phyloP scores from a whole-genome alignment of 2,113 vertebrate species.

The Malurus alboscapulatus region DNA sequence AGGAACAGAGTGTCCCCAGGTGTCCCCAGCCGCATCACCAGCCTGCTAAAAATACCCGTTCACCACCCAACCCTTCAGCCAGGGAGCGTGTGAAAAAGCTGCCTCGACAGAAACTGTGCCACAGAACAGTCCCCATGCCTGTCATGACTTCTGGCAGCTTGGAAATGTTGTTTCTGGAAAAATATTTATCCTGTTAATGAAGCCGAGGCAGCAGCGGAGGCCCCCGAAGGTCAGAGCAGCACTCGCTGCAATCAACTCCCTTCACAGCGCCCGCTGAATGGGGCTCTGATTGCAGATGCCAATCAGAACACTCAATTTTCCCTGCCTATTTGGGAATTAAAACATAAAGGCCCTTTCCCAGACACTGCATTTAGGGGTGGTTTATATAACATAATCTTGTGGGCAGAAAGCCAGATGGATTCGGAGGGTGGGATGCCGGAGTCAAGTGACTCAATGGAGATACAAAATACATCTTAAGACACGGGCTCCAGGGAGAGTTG shows the following conservation, averaged over 20 bases:
- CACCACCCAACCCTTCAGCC: neutral
- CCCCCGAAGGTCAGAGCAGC: conserved; percentile 65
- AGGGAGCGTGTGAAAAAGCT: fast-evolving
- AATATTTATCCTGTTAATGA: conserved; percentile 75
- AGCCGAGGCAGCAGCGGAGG: conserved; percentile 40
- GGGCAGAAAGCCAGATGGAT: conserved; percentile 40
- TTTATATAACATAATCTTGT: conserved; percentile 44
- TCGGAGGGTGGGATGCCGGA: neutral
- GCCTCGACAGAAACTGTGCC: neutral
- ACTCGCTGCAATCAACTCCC: conserved; percentile 61
- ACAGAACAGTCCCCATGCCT: neutral
- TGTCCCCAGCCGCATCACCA: neutral
- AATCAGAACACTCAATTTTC: conserved; percentile 62
- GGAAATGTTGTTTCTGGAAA: conserved; percentile 70
- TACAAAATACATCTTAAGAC: neutral
- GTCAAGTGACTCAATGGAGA: neutral
- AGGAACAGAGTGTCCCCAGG: neutral
- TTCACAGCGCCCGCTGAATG: conserved; percentile 57
- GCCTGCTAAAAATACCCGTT: neutral
- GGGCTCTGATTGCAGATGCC: conserved; percentile 70
- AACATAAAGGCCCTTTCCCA: conserved; percentile 62
- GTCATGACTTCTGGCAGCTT: conserved; percentile 51
- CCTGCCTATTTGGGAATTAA: conserved; percentile 71
- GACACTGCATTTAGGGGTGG: conserved; percentile 48
- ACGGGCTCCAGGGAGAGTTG: fast-evolving